Base-by-base conservation (phyloP, 2,888 invertebrate species). In the Spatulosminthurus flaviceps region DNA sequence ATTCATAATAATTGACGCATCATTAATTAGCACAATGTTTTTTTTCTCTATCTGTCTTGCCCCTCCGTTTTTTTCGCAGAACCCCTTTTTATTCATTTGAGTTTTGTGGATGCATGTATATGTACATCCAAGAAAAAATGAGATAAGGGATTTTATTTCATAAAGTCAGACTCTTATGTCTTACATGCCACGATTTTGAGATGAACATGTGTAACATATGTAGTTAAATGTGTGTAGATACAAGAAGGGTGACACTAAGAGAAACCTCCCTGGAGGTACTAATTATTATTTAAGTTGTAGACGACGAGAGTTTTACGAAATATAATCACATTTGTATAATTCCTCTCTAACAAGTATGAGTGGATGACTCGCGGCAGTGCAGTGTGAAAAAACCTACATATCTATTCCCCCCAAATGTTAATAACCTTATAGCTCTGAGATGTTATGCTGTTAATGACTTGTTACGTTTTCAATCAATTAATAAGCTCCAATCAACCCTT, bases 371-470 rank as follows among this genome's bases (percentile, higher is more conserved):
- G 19, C 22, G 64, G 26, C 64, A 60, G 60, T 60, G 2, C n/a
- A n/a, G 21, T 64, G 21, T 21, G 16, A 60, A 60, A 64, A 64
- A 64, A 64, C 11, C 1, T 64, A 4, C 22, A 26, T n/a, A n/a
- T 16, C 24, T 41, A 64, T 66, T 76, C 21, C 29, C n/a, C 28
- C n/a, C n/a, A n/a, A 26, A 61, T 61, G 77, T 77, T 77, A 77
- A 77, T 77, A 77, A 77, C 77, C 77, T 71, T 60, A 42, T n/a
- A 71, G n/a, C n/a, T n/a, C n/a, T 77, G 77, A 77, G 71, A 77
- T 77, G 71, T 77, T 41, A 61, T 19, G 21, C 71, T 34, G 70
- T 60, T 77, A 77, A 77, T 77, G 77, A 77, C 70, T 41, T 77
- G 61, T 29, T 71, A 71, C 77, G 70, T 70, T 77, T 69, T 51